Conservation (phyloP, 2,888 invertebrate genomes). For the Dolichopus griseipennis region DNA sequence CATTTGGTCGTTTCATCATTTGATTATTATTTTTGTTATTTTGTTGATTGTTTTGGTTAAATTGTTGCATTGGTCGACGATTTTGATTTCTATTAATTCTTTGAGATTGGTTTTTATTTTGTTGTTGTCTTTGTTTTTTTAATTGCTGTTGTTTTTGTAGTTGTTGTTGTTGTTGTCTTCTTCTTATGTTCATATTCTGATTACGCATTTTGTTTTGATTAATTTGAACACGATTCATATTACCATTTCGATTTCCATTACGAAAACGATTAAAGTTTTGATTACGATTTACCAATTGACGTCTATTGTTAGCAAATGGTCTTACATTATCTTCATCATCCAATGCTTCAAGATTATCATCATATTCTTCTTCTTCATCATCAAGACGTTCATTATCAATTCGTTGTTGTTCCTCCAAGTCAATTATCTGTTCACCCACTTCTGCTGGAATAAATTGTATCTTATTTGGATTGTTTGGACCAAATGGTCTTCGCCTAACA, state of each 20-base stretch:
- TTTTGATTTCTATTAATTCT: not conserved
- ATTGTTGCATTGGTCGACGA: not conserved
- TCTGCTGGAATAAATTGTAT: not conserved
- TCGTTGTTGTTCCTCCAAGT: not conserved
- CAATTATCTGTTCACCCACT: not conserved
- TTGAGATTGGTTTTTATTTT: not conserved
- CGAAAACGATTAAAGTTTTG: not conserved
- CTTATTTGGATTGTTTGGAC: not conserved
- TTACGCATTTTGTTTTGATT: not conserved
- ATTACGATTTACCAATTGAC: not conserved
- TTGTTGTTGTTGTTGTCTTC: not conserved
- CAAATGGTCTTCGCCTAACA: no score
- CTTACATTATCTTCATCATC: no score
- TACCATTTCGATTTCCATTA: not conserved
- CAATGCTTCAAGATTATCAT: not conserved
- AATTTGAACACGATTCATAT: not conserved
- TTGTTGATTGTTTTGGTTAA: not conserved
- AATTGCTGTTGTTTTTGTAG: not conserved
- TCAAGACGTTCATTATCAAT: not conserved
- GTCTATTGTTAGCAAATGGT: no score
- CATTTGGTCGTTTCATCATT: not conserved
- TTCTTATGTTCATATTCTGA: not conserved
- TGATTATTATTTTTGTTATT: not conserved
- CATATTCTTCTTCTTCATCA: constrained; percentile 2
- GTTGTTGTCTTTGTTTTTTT: no score